Evolutionary conservation across 2,113 vertebrate species (phyloP), one percentile per base, ranked within the genome.

Genomic region (Oreotrochilus melanogaster): DNA sequence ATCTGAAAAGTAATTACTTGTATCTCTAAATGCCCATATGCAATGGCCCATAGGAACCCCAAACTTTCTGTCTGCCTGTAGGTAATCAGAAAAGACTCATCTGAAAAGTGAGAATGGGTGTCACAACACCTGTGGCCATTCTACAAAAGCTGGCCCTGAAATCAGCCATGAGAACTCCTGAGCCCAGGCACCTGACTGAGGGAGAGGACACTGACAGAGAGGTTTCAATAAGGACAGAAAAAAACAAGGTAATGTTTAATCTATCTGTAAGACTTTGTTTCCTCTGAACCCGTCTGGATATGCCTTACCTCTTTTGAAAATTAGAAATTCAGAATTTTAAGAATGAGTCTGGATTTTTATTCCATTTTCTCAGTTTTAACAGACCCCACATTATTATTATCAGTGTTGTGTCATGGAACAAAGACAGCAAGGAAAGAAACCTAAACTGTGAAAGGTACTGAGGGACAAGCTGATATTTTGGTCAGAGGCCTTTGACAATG

Each of bases 301-400:
- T 57, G 18, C 18, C 21, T 75, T 4, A 16, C 22, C 72, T 72
- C 39, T 47, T 82, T 61, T 75, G 39, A 85, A 87, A 89, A 78
- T 35, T 71, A 84, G 15, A 89, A 93, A 87, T 47, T 5, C 14
- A 57, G 11, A 89, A 4, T 18, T 85, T 87, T 75, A 72, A 69
- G 61, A 69, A 56, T 56, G 2, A 22, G 65, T 81, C 5, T 7
- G 9, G 15, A 30, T 48, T 88, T 85, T 67, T 1, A 79, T 82
- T 85, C 10, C 5, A 12, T 43, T 96, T 53, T 75, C 15, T 70
- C 23, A 80, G 2, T 53, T 82, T 86, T 56, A 70, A 43, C 2
- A 18, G 23, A 64, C 47, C 7, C 76, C 4, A 0, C 0, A 0
- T 71, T 78, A 39, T 39, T 66, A 13, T 17, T 51, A 8, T 37